Base-by-base conservation (phyloP, 1,140 invertebrate genomes). In the Lasioglossum albipes region DNA sequence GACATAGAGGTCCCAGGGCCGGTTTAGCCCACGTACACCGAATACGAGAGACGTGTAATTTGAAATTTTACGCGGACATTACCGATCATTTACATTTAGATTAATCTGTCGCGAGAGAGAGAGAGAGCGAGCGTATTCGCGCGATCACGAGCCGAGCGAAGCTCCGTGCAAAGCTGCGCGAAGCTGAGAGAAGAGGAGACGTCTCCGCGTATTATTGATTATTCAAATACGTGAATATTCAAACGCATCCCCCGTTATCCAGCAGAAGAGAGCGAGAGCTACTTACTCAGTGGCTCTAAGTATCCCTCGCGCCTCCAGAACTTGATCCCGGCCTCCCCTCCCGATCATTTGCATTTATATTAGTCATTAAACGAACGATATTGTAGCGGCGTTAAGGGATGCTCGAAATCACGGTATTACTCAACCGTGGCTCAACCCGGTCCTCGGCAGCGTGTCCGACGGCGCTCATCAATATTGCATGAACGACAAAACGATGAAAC, bases 51-150 rank as follows among this genome's bases (percentile, higher is more conserved):
- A 27, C 36, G 10, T 52, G 49, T 72, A 54, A 74, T 79, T 79
- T 65, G 20, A 73, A 67, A 74, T 79, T 66, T 74, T 31, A 66
- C 62, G 41, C 62, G 22, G 70, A 42, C 52, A 79, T 79, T 74
- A 79, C 77, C 45, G 27, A 65, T 18, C 62, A 79, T 79, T 79
- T 79, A 79, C 77, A 79, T 79, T 79, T 79, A 79, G 77, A 79
- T 79, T 79, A 79, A 79, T 79, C 77, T 79, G 70, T 79, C 71
- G 27, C 7, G 36, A 18, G 20, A 2, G n/a, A 18, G 49, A 13
- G 45, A 49, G 45, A 12, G 45, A 49, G 45, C 61, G 4, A 54
- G 69, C n/a, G 18, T 18, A 49, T 62, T 62, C 27, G 67, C 42
- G 42, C 73, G 52, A 10, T 4, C 13, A 12, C 52, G 52, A 54